Percentiles rank a stretch among this genome's conserved stretches.
phyloP scores from a whole-genome alignment of 2,888 invertebrate species.

The Brachycybe producta region DNA sequence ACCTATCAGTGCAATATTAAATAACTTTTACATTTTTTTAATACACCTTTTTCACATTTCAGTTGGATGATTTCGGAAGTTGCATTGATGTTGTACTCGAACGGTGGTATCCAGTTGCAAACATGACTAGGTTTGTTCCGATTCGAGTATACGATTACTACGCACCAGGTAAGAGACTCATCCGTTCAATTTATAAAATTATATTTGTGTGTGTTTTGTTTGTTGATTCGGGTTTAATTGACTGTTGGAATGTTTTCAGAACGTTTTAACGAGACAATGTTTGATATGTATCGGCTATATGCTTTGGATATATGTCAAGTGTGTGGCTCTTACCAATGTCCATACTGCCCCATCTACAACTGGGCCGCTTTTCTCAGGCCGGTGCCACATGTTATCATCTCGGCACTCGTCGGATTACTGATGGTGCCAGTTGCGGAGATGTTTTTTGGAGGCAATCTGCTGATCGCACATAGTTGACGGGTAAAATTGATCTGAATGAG shows the following conservation, averaged over 20 bases:
- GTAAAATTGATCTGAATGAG: too few species aligned
- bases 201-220: background rate
- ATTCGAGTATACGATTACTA: constrained; percentile 90
- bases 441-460: background rate
- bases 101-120: constrained; percentile 91
- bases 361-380: background rate
- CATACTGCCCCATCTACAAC: constrained; percentile 60
- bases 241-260: constrained; percentile 43
- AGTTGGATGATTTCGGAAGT: constrained; percentile 69
- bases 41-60: constrained; percentile 25
- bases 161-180: constrained; percentile 59
- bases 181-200: background rate
- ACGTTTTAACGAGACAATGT: constrained; percentile 82
- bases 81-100: constrained; percentile 88
- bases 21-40: too few species aligned
- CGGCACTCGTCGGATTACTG: background rate
- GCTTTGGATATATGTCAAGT: constrained; percentile 83
- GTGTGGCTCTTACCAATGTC: constrained; percentile 86
- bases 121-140: constrained; percentile 84
- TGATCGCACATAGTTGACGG: too few species aligned
- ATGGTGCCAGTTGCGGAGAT: background rate
- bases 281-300: constrained; percentile 73
- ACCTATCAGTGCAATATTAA: too few species aligned
- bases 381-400: background rate
- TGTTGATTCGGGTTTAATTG: background rate